phyloP scores from a whole-genome alignment of 2,888 invertebrate genomes.

The Drosophila dives region DNA sequence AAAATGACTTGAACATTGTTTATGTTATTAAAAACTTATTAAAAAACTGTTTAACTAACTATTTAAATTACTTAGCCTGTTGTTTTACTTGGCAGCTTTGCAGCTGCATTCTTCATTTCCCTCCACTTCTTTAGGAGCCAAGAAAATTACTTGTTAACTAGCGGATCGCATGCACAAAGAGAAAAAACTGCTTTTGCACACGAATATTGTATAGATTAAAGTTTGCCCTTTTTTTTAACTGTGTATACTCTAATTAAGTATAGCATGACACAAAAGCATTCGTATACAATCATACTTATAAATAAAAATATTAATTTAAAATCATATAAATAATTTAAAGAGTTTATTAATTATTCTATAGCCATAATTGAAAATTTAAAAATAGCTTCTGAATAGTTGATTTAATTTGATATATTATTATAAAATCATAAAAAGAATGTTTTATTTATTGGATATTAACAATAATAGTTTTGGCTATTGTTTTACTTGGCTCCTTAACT shows the following conservation, averaged over 20 bases:
- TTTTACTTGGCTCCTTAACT: too few species aligned
- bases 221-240: neutral
- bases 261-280: neutral
- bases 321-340: too few species aligned
- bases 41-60: neutral
- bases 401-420: too few species aligned
- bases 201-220: neutral
- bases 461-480: too few species aligned
- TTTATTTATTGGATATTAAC: too few species aligned
- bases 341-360: too few species aligned
- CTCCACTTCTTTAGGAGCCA: neutral
- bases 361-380: too few species aligned
- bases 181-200: neutral
- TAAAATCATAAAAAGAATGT: too few species aligned
- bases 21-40: neutral
- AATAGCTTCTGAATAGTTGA: too few species aligned
- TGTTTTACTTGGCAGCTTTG: neutral
- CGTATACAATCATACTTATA: constrained; percentile 68
- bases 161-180: neutral
- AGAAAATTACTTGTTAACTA: neutral
- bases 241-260: neutral
- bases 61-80: neutral
- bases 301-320: too few species aligned
- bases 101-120: neutral
- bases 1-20: neutral